Percentiles rank a stretch among this genome's conserved stretches.
Conservation (phyloP, 2,888 invertebrate genomes). For the Sinodicranocentrus sp. region DNA sequence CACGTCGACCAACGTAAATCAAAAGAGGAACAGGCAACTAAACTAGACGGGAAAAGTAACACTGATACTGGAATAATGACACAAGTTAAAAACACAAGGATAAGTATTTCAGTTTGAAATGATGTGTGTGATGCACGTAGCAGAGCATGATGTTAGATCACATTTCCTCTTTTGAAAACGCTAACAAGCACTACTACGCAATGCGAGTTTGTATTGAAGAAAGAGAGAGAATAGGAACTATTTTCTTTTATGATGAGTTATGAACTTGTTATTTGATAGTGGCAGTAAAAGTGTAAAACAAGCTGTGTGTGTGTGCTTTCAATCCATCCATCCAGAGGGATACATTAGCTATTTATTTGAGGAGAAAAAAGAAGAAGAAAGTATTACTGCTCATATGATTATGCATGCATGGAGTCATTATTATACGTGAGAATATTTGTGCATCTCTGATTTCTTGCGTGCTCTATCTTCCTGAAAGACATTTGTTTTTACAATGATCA, state of each 20-base stretch:
- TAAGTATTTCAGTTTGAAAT: slow-evolving; percentile 19
- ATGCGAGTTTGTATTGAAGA: neutral
- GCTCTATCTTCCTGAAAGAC: neutral
- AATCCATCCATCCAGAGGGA: no score
- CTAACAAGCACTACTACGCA: neutral
- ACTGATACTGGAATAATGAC: neutral
- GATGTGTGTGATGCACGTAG: neutral
- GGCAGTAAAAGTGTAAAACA: slow-evolving; percentile 1
- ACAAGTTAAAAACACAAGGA: neutral
- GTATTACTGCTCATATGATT: slow-evolving; percentile 24
- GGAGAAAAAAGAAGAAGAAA: slow-evolving; percentile 14
- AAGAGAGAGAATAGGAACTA: neutral
- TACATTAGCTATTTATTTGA: no score
- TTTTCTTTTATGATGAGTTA: slow-evolving; percentile 46
- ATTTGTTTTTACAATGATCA: slow-evolving; percentile 46
- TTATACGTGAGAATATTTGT: neutral
- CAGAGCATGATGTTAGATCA: neutral
- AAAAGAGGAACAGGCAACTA: slow-evolving; percentile 21
- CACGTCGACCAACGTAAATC: slow-evolving; percentile 37
- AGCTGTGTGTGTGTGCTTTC: neutral
- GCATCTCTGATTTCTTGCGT: slow-evolving; percentile 36
- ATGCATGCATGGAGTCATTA: slow-evolving; percentile 16
- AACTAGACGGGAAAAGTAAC: slow-evolving; percentile 7
- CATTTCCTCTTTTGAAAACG: slow-evolving; percentile 40
- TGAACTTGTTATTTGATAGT: slow-evolving; percentile 49